Base-by-base conservation (phyloP, 2,888 invertebrate species). In the Philonicus albiceps region DNA sequence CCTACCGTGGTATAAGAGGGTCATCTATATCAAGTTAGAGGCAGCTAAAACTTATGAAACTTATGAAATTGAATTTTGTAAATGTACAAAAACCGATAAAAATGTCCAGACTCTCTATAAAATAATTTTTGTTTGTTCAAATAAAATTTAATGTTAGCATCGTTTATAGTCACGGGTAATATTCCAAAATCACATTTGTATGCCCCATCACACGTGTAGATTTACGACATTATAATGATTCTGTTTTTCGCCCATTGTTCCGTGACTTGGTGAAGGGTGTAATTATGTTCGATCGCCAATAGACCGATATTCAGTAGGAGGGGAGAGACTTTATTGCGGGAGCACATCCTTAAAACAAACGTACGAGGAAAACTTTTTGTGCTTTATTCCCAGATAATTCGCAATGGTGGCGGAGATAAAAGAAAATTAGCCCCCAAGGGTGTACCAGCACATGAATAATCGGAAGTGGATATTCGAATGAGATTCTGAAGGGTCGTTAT, bases 341-440 rank as follows among this genome's bases (percentile, higher is more conserved):
- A n/a, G 40, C 37, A 64, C 27, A 81, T 81, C 81, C 73, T 43
- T 73, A 73, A 27, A 73, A 27, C 73, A 34, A 81, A 81, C 81
- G 81, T 73, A 84, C 43, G 81, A 84, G 84, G 75, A 85, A n/a
- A 85, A 49, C 19, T 85, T 85, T 75, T 75, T 53, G 75, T 85
- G 75, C 34, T 85, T 75, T 85, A 87, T 83, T 85, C 73, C 87
- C 87, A 84, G 86, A 88, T 87, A 87, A 88, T 85, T 88, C 88
- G 87, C 88, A 84, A 78, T 84, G 74, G 88, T 88, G 87, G 87
- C 87, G 87, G 88, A 89, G 89, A 89, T 88, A 89, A 88, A 86
- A 89, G 88, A 87, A 89, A 89, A 89, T 89, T 89, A 89, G 88
- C 88, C 88, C 88, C 88, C 83, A 88, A 88, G 88, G 88, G 88